These are phyloP conservation scores for Indicator indicator DNA, from an alignment of 2,113 vertebrate genomes.

Conservation along the genomic window DNA sequence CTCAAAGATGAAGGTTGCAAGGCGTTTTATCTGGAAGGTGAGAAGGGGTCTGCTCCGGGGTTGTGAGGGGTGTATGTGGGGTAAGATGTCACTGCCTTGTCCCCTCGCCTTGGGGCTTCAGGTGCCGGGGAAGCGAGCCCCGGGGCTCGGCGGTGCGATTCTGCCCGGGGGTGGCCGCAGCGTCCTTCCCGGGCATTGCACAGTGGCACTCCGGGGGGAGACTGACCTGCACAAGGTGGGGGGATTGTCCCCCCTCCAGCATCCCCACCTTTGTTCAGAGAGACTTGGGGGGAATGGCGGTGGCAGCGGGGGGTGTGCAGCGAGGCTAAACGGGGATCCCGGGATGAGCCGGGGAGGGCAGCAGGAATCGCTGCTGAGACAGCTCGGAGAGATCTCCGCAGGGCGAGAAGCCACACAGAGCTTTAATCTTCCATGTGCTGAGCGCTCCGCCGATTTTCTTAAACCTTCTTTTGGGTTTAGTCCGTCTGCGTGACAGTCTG, in stretches of 20 bases:
- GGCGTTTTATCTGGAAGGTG: conserved; percentile 94
- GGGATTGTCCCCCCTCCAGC: neutral
- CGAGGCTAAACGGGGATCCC: neutral
- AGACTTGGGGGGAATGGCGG: neutral
- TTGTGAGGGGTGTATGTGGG: too few relatives aligned
- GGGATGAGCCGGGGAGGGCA: neutral
- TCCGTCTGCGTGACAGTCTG: neutral
- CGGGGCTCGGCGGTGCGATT: neutral
- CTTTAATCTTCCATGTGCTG: neutral
- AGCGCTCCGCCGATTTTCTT: neutral
- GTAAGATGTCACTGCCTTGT: neutral
- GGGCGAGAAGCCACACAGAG: neutral
- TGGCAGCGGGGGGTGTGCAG: neutral
- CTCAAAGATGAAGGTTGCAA: conserved; percentile 95
- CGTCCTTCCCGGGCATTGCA: neutral
- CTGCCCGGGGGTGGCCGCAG: neutral
- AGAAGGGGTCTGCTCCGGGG: conserved; percentile 5
- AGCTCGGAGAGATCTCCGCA: neutral
- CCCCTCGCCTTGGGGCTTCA: neutral
- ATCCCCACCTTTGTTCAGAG: neutral
- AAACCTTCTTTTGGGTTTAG: neutral
- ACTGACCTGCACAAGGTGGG: neutral
- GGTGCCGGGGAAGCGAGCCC: neutral
- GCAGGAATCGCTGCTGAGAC: neutral
- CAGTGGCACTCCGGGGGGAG: neutral